Percentiles rank a stretch among this genome's conserved stretches.
Conservation (phyloP, 2,113 vertebrate genomes). For the Crotalus helleri region DNA sequence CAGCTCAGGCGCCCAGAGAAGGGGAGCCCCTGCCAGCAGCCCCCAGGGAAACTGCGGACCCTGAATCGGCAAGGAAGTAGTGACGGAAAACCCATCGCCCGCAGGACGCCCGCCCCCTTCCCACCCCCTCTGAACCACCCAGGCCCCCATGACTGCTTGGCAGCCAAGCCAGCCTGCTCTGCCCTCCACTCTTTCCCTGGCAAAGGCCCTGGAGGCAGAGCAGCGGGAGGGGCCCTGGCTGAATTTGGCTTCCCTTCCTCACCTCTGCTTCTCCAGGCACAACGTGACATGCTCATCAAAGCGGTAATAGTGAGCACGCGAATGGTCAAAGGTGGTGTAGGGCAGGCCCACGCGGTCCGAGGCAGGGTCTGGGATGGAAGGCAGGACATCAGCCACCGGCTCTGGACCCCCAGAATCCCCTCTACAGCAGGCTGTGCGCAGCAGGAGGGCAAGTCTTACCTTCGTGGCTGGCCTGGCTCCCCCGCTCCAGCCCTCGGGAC, state of each 20-base stretch:
- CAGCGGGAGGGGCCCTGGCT: background rate
- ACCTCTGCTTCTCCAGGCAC: slow-evolving; percentile 92
- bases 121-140: background rate
- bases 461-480: slow-evolving; percentile 84
- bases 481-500: slow-evolving; percentile 89
- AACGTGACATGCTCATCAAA: slow-evolving; percentile 95
- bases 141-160: background rate
- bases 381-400: background rate
- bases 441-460: slow-evolving; percentile 64
- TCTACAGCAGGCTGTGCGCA: background rate
- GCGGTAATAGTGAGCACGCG: slow-evolving; percentile 94
- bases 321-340: slow-evolving; percentile 91
- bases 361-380: slow-evolving; percentile 74
- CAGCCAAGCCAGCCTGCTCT: background rate
- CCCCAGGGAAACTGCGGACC: background rate
- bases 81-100: background rate
- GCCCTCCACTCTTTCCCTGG: background rate
- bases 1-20: background rate
- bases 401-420: background rate
- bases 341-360: slow-evolving; percentile 85
- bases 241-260: slow-evolving; percentile 33
- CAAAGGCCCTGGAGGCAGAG: background rate
- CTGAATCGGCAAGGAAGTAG: background rate
- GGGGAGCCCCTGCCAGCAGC: background rate
- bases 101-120: background rate